These are phyloP conservation scores for Nephila pilipes DNA, from an alignment of 1,140 invertebrate genomes.

Conservation along the genomic window DNA sequence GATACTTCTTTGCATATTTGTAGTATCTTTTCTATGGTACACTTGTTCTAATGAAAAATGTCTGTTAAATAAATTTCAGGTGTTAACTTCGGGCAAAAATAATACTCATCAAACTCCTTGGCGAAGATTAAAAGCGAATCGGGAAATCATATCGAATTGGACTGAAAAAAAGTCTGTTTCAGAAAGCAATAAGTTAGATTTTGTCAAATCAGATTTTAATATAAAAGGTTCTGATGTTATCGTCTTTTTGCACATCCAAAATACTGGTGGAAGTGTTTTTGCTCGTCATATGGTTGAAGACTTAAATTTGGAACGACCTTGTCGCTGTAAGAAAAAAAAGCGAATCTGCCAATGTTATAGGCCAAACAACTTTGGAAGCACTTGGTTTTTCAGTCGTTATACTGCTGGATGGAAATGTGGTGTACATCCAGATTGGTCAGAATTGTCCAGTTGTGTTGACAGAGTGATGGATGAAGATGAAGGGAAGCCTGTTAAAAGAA, in stretches of 20 bases:
- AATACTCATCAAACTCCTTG: slow-evolving; percentile 5
- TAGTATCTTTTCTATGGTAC: slow-evolving; percentile 45
- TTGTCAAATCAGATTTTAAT: slow-evolving; percentile 62
- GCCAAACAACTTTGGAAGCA: slow-evolving; percentile 74
- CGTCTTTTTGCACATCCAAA: slow-evolving; percentile 83
- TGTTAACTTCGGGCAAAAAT: neutral
- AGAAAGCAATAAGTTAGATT: neutral
- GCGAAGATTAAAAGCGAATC: slow-evolving; percentile 64
- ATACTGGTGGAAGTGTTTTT: slow-evolving; percentile 82
- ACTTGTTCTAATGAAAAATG: slow-evolving; percentile 42
- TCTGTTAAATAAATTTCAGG: slow-evolving; percentile 12
- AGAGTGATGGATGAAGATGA: slow-evolving; percentile 81
- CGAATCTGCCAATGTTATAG: slow-evolving; percentile 76
- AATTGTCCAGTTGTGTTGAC: slow-evolving; percentile 81
- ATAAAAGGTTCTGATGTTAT: slow-evolving; percentile 80
- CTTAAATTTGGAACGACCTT: slow-evolving; percentile 78
- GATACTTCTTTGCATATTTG: slow-evolving; percentile 39
- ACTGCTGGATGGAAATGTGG: slow-evolving; percentile 83
- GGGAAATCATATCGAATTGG: slow-evolving; percentile 55
- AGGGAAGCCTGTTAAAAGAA: slow-evolving; percentile 77
- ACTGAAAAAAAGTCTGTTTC: neutral
- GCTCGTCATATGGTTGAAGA: slow-evolving; percentile 82
- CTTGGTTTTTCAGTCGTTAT: slow-evolving; percentile 82
- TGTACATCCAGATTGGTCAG: slow-evolving; percentile 82
- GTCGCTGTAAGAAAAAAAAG: slow-evolving; percentile 73